Conservation (phyloP, 2,888 invertebrate genomes). For the Cistogaster globosa region DNA sequence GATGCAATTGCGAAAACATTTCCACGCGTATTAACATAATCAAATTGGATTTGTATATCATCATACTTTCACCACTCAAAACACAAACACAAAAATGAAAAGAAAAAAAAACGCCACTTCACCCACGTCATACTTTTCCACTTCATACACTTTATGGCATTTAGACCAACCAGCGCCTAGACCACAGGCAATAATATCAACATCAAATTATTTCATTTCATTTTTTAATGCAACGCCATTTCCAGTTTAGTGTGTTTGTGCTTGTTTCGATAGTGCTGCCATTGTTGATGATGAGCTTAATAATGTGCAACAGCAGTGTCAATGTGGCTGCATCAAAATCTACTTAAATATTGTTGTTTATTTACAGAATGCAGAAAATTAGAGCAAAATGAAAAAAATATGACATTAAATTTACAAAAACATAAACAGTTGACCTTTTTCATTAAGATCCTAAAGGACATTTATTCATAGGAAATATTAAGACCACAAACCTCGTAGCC, state of each 20-base stretch:
- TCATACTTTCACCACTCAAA: slow-evolving; percentile 48
- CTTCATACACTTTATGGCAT: slow-evolving; percentile 15
- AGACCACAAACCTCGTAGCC: background rate
- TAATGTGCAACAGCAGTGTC: slow-evolving; percentile 42
- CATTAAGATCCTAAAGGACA: background rate
- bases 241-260: background rate
- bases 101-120: slow-evolving; percentile 13
- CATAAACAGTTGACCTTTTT: slow-evolving; percentile 23
- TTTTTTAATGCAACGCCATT: slow-evolving; percentile 12
- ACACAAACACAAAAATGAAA: background rate
- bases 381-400: background rate
- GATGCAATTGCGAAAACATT: slow-evolving; percentile 64
- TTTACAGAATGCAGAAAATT: slow-evolving; percentile 24
- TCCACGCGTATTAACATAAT: slow-evolving; percentile 72
- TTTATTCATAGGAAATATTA: background rate
- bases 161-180: slow-evolving; percentile 51
- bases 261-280: background rate
- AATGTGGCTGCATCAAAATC: slow-evolving; percentile 27
- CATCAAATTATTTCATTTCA: slow-evolving; percentile 54
- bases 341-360: slow-evolving; percentile 35
- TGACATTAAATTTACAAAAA: background rate
- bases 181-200: slow-evolving; percentile 63
- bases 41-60: slow-evolving; percentile 73
- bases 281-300: slow-evolving; percentile 42
- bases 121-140: background rate